Evolutionary conservation across 2,797 vertebrate genomes (phyloP).

Genomic region (Anguilla obscura): DNA sequence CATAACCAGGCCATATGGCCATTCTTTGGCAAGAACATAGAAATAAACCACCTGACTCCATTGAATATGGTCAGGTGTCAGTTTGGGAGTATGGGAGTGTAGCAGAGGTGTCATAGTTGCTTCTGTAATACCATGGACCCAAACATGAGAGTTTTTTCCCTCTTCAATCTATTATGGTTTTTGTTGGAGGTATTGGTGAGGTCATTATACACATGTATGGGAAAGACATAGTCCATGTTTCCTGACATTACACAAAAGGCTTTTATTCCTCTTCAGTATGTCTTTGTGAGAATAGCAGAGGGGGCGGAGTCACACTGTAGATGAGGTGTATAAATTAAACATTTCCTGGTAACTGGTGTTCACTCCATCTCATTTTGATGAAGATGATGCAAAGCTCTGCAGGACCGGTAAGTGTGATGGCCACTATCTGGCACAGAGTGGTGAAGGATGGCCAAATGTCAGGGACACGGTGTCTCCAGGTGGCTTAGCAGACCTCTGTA

Average conservation of each 20-base stretch:
- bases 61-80: conserved; percentile 31
- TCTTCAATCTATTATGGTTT: conserved; percentile 34
- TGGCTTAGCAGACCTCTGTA: not conserved
- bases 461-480: not conserved
- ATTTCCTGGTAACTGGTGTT: not conserved
- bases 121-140: not conserved
- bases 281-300: conserved; percentile 20
- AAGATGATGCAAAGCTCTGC: conserved; percentile 32
- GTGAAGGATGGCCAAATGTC: not conserved
- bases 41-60: conserved; percentile 21
- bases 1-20: conserved; percentile 15
- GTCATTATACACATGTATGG: conserved; percentile 33
- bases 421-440: too few species aligned
- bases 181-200: conserved; percentile 32
- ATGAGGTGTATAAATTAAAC: conserved; percentile 36
- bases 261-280: conserved; percentile 7
- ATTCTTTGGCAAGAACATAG: conserved; percentile 11
- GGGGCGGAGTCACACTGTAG: conserved; percentile 26
- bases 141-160: conserved; percentile 22
- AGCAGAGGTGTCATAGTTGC: conserved; percentile 14
- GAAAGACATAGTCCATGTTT: conserved; percentile 25
- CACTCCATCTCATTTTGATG: conserved; percentile 27
- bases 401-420: conserved; percentile 29
- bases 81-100: not conserved
- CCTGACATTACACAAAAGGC: conserved; percentile 29